These are phyloP conservation scores for Empis stercorea DNA, from an alignment of 2,888 invertebrate genomes.

Conservation along the genomic window DNA sequence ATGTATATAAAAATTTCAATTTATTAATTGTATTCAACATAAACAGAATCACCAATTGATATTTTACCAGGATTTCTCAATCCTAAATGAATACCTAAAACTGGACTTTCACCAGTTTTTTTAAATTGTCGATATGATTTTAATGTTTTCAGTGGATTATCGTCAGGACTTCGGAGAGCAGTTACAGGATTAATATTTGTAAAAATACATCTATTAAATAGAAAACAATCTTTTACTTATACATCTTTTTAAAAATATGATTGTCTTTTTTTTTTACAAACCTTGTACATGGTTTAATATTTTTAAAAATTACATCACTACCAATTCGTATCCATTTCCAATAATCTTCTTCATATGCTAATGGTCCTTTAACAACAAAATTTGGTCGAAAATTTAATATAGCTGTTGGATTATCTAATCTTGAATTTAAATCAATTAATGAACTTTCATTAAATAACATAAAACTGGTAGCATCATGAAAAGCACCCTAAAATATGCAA, in stretches of 20 bases:
- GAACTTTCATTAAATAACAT: constrained; percentile 52
- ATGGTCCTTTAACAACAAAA: constrained; percentile 47
- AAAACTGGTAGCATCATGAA: constrained; percentile 51
- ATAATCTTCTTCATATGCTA: constrained; percentile 47
- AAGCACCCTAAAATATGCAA: constrained; percentile 45
- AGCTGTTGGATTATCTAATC: constrained; percentile 40
- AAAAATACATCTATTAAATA: constrained; percentile 43
- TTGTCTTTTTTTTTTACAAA: constrained; percentile 1
- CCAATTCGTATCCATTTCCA: constrained; percentile 59
- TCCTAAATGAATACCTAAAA: constrained; percentile 39
- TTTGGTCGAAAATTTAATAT: constrained; percentile 51
- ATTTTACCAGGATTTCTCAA: constrained; percentile 30
- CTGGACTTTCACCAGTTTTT: constrained; percentile 31
- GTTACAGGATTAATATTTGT: constrained; percentile 56
- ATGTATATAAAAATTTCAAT: no score
- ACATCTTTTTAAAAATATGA: not conserved
- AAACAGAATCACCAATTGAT: constrained; percentile 37
- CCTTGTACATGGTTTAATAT: constrained; percentile 48
- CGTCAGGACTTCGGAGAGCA: constrained; percentile 43
- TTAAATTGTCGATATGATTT: constrained; percentile 40
- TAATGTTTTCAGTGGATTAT: constrained; percentile 51
- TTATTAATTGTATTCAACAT: constrained; percentile 21
- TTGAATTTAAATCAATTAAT: constrained; percentile 47
- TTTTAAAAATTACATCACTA: constrained; percentile 43
- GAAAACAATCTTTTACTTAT: not conserved